Percentiles rank a stretch among this genome's conserved stretches.
Conservation (phyloP, 2,113 vertebrate genomes). For the Corythornis madagascariensis region DNA sequence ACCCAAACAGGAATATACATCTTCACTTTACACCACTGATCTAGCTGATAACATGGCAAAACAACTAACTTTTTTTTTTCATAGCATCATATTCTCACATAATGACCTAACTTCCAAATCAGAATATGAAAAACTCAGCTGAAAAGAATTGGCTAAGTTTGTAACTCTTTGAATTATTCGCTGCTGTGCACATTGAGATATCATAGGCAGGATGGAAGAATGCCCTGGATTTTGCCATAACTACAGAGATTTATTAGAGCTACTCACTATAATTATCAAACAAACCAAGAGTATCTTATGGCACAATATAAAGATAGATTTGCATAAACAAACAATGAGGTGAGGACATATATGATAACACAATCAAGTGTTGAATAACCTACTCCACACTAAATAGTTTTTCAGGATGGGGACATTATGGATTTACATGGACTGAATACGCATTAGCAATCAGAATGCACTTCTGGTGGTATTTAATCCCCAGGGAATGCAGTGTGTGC, state of each 20-base stretch:
- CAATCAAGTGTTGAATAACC: background rate
- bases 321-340: background rate
- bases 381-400: background rate
- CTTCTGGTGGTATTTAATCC: background rate
- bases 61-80: background rate
- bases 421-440: background rate
- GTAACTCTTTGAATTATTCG: background rate
- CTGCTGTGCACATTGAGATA: background rate
- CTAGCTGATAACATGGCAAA: background rate
- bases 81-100: background rate
- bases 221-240: slow-evolving; percentile 6
- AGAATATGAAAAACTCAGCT: slow-evolving; percentile 1
- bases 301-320: background rate
- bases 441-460: background rate
- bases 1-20: background rate
- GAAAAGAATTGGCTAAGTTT: background rate
- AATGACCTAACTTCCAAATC: slow-evolving; percentile 1
- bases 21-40: slow-evolving; percentile 15
- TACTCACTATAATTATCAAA: background rate
- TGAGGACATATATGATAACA: background rate
- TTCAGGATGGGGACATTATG: background rate
- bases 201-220: background rate
- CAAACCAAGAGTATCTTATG: background rate
- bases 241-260: slow-evolving; percentile 7
- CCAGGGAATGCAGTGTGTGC: background rate